Base-by-base conservation (phyloP, 2,113 vertebrate species). In the Cyanistes caeruleus region DNA sequence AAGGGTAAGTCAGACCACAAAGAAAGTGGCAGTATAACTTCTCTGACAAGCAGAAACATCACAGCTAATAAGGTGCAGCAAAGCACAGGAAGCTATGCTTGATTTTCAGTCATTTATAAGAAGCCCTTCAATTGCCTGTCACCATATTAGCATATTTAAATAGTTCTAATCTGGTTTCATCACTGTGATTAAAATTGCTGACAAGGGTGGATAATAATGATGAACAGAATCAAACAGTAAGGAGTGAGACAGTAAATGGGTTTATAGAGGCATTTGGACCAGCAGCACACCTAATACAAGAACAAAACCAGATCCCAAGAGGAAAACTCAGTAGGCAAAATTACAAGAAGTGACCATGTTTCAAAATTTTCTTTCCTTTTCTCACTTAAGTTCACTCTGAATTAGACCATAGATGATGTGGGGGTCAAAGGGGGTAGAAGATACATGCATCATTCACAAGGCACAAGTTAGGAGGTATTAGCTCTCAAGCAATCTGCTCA, bases 111-210 rank as follows among this genome's bases (percentile, higher is more conserved):
- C 90, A 85, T 96, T 91, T 93, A 75, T 79, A 93, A 93, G 84
- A 75, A 90, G 30, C 85, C 88, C 55, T 90, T 96, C 89, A 89
- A 88, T 78, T 89, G 70, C 78, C 93, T 87, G 69, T 83, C 91
- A 87, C 43, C 64, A 41, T 67, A 94, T 95, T 97, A 94, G 59
- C 94, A 96, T 97, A 92, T 96, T 93, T 97, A 97, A 98, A 91
- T 92, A 93, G 85, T 89, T 95, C 94, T 89, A 91, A 89, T 97
- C 87, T 89, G 69, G 74, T 87, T 96, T 97, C 95, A 95, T 89
- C 89, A 44, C 76, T 91, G 52, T 95, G 89, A 96, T 97, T 96
- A 84, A 97, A 97, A 97, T 90, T 63, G 72, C 87, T 96, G 94
- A 95, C 87, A 93, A 95, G 67, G 77, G 58, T 74, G 39, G 82